Evolutionary conservation across 2,888 invertebrate species (phyloP), one percentile per base, ranked within the genome.

Genomic region (Aphodius sticticus): DNA sequence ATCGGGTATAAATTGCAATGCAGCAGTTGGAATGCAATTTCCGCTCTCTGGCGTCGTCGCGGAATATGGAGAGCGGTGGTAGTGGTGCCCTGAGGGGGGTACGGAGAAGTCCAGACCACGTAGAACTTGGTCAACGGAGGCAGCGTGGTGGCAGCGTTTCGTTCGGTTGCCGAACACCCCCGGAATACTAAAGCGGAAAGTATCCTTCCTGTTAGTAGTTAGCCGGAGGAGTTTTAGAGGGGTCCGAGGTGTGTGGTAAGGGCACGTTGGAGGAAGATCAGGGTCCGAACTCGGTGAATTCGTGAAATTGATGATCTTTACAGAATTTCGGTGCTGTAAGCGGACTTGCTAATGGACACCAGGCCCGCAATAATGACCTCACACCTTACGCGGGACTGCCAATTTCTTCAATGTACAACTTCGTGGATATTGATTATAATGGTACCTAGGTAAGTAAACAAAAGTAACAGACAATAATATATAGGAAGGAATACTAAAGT

Each of bases 1-100:
- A 35, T 74, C 35, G 74, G 74, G 74, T 35, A 74, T 74, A 74
- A 74, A 74, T 74, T 74, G 74, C 74, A 35, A 74, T 74, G 74
- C 74, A 74, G 74, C 74, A 74, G 74, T 74, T 37, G 74, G 74
- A 37, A 53, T 15, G 74, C 82, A 83, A 85, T 86, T 12, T 80
- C 81, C 81, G 26, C 26, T 26, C 26, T 26, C 26, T 26, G 81
- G 82, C 76, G 78, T 69, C 70, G 69, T 38, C 35, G 74, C 53
- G 53, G 12, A 53, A 53, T 53, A 53, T 53, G 53, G 7, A 5
- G 53, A 53, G 53, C 7, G 53, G 53, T 7, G 53, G 4, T 12
- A 5, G 7, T 53, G 53, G 53, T 53, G 53, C 53, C 53, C 53
- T 53, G 53, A 7, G 53, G 53, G 53, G 53, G 53, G 9, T 53